These are phyloP conservation scores for Plusia festucae DNA, from an alignment of 2,888 invertebrate genomes.

Conservation along the genomic window DNA sequence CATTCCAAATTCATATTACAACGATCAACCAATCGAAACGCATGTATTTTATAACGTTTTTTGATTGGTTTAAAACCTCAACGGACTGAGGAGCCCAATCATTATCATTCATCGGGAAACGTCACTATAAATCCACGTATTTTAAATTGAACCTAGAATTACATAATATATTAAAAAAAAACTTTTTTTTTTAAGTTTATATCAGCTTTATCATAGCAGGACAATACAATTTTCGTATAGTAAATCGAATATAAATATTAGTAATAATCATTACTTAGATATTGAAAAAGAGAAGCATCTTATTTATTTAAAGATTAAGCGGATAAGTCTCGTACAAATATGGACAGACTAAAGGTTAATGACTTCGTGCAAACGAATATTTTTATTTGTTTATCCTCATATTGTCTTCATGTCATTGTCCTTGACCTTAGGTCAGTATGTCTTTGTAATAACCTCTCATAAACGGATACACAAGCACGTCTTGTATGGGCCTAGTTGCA, in stretches of 20 bases:
- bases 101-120: not conserved
- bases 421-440: not conserved
- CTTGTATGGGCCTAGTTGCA: too few relatives aligned
- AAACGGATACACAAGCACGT: too few relatives aligned
- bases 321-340: not conserved
- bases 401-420: not conserved
- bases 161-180: too few relatives aligned
- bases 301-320: not conserved
- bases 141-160: too few relatives aligned
- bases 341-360: constrained; percentile 3
- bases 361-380: not conserved
- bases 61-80: constrained; percentile 28
- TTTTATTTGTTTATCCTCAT: constrained; percentile 4
- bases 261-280: too few relatives aligned
- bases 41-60: not conserved
- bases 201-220: too few relatives aligned
- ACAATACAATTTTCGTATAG: too few relatives aligned
- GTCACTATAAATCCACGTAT: too few relatives aligned
- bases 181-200: too few relatives aligned
- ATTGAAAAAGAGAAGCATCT: not conserved
- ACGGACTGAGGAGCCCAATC: constrained; percentile 4
- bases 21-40: not conserved
- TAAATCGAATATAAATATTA: too few relatives aligned
- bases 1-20: constrained; percentile 47
- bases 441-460: not conserved